Conservation (phyloP, 2,797 vertebrate genomes). For the Psittacula derbiana region DNA sequence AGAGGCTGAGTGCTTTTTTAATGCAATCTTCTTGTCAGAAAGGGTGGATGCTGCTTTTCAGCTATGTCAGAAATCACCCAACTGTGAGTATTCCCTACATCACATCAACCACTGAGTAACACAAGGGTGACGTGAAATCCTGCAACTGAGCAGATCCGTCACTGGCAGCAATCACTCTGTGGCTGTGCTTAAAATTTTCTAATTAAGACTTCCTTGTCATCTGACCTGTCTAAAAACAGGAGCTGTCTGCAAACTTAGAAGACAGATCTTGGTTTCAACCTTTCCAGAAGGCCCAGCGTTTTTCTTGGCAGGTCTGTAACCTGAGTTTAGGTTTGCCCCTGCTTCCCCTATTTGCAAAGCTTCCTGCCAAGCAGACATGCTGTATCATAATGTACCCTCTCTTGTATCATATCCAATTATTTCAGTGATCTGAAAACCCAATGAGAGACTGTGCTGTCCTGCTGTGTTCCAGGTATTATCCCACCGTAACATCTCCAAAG, state of each 20-base stretch:
- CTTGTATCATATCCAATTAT: not conserved
- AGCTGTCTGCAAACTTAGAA: conserved; percentile 7
- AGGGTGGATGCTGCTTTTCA: not conserved
- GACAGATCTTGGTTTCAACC: conserved; percentile 15
- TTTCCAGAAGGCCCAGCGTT: not conserved
- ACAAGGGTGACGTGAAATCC: not conserved
- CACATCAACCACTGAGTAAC: not conserved
- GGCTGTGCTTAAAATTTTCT: not conserved
- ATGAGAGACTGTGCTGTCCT: not conserved
- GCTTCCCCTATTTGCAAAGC: not conserved
- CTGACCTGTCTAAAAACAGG: conserved; percentile 3
- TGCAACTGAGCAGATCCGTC: not conserved
- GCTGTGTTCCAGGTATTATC: not conserved
- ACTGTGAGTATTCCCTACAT: not conserved
- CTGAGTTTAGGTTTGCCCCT: not conserved
- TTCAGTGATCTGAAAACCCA: not conserved
- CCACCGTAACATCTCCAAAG: not conserved
- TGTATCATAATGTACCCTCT: not conserved
- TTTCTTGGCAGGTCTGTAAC: conserved; percentile 21
- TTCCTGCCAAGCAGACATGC: not conserved
- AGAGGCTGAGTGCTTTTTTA: not conserved
- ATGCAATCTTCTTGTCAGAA: not conserved
- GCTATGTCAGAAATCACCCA: not conserved
- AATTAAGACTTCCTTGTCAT: not conserved
- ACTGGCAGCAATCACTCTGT: not conserved